phyloP scores from a whole-genome alignment of 64 coral and sea anemone species.

The Stylophora pistillata region DNA sequence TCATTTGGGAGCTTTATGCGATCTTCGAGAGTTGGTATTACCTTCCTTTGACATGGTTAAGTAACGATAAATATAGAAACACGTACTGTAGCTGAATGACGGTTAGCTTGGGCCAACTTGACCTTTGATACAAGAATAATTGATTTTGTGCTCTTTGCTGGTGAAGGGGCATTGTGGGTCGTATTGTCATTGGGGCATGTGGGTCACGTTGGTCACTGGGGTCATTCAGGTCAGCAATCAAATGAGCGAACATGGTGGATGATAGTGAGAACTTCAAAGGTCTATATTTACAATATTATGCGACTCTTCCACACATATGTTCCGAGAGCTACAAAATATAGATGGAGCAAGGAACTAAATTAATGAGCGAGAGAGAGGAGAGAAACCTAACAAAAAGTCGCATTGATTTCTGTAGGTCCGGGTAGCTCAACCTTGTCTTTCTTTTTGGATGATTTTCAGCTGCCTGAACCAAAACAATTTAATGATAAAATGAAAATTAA shows the following conservation, averaged over 20 bases:
- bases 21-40: background rate
- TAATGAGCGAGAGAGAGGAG: background rate
- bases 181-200: too few relatives aligned
- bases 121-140: background rate
- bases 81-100: too few relatives aligned
- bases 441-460: background rate
- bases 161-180: too few relatives aligned
- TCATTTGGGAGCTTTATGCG: constrained; percentile 6
- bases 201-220: too few relatives aligned
- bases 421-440: background rate
- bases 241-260: background rate
- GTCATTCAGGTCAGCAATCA: background rate
- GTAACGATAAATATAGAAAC: too few relatives aligned
- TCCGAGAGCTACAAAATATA: constrained; percentile 18
- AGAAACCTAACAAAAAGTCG: background rate
- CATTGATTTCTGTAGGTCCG: background rate
- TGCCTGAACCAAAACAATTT: background rate
- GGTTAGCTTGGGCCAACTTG: too few relatives aligned
- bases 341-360: background rate
- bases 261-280: background rate
- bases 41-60: too few relatives aligned
- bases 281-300: constrained; percentile 14
- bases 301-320: background rate
- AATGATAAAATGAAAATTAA: background rate
- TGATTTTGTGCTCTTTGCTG: too few relatives aligned